phyloP scores from a whole-genome alignment of 2,113 vertebrate genomes.

The Neopipo cinnamomea region DNA sequence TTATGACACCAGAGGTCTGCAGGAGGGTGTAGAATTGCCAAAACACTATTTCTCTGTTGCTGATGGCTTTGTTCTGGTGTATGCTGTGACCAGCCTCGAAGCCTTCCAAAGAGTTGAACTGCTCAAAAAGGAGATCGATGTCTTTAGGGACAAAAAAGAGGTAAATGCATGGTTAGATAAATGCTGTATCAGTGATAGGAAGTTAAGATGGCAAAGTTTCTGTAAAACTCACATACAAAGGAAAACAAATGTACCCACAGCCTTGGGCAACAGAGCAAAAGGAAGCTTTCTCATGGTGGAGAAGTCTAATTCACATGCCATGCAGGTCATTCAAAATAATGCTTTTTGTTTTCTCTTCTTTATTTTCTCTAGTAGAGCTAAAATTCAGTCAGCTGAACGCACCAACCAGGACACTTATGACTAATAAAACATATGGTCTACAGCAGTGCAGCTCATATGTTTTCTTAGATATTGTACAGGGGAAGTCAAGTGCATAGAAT shows the following conservation, averaged over 20 bases:
- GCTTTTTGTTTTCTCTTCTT: not conserved
- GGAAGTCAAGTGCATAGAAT: conserved; percentile 48
- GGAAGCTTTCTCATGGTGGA: not conserved
- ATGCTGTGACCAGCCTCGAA: conserved; percentile 88
- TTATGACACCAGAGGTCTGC: conserved; percentile 89
- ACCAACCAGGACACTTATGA: not conserved
- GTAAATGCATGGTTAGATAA: conserved; percentile 35
- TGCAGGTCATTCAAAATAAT: not conserved
- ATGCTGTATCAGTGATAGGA: not conserved
- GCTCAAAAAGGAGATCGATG: conserved; percentile 92
- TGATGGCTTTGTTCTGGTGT: conserved; percentile 90
- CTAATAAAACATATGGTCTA: conserved; percentile 51
- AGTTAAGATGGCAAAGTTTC: not conserved
- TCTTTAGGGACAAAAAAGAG: conserved; percentile 94
- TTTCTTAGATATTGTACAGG: conserved; percentile 13
- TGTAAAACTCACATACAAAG: not conserved
- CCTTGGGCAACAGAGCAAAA: not conserved
- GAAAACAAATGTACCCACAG: not conserved
- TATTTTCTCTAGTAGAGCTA: not conserved
- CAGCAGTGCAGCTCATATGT: not conserved
- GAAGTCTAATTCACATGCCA: not conserved
- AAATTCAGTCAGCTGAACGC: conserved; percentile 12
- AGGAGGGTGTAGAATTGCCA: conserved; percentile 84
- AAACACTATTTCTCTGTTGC: conserved; percentile 91
- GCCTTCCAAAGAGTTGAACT: conserved; percentile 87